Evolutionary conservation across 2,888 invertebrate species (phyloP), one percentile per base, ranked within the genome.

Genomic region (Troides helena): DNA sequence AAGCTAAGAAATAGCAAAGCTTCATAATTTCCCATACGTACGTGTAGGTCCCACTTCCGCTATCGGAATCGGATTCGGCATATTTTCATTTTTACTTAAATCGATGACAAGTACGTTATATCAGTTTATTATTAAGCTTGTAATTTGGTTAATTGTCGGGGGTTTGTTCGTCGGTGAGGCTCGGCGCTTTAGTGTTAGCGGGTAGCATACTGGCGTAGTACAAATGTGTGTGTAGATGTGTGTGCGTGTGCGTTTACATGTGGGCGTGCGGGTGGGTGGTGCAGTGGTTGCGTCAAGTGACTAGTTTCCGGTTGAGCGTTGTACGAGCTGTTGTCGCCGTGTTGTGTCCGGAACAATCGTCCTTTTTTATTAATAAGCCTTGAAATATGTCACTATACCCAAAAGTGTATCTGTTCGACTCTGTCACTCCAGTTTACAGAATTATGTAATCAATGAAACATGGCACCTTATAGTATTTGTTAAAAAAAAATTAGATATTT

Each of bases 181-280:
- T 81, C 76, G 76, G 74, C 72, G 75, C 72, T 74, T 76, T 83
- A 82, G 79, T 74, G 65, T 74, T 86, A 87, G 87, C 86, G 86
- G 87, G 86, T 86, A 86, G 86, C 86, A 86, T 88, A 88, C 90
- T 90, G 90, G 85, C 88, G 87, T 89, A 90, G 91, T 91, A 90
- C 90, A 91, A 91, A 90, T 88, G 87, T 84, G 76, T 84, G 84
- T 87, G 89, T 79, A 75, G 85, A 84, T 81, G 75, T 76, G 75
- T 56, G 3, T 8, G 73, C 75, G 79, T 78, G 77, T 75, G 75
- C 74, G 76, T 46, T 12, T 46, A 46, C 46, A 46, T 46, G 46
- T 75, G 77, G 75, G 18, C 56, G 57, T 57, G 57, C 18, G 17
- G 50, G 50, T 17, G 17, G 50, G 50, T 17, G 14, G 39, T 50